Percentiles rank a stretch among this genome's conserved stretches.
Conservation (phyloP, 2,113 vertebrate genomes). For the Desmodus rotundus region DNA sequence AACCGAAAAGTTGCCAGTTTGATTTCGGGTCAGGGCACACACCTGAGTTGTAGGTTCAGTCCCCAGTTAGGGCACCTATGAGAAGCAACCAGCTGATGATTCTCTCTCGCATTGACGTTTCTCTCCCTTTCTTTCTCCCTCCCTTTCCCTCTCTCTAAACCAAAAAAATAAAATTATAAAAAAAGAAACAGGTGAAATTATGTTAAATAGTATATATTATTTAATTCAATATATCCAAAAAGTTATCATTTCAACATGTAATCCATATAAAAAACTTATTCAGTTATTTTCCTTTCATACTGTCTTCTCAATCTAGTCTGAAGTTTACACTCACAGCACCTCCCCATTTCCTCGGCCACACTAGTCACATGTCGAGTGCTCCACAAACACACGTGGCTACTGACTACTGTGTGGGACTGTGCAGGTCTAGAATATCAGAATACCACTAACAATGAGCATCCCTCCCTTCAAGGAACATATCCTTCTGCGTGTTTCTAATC, state of each 20-base stretch:
- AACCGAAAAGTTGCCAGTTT: no score
- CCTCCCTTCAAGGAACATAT: not conserved
- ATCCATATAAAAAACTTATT: not conserved
- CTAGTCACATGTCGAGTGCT: not conserved
- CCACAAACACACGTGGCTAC: not conserved
- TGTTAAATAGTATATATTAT: not conserved
- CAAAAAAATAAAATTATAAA: no score
- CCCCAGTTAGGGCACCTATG: no score
- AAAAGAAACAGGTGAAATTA: not conserved
- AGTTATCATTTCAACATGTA: not conserved
- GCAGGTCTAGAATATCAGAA: not conserved
- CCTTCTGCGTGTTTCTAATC: not conserved
- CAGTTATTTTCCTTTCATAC: not conserved
- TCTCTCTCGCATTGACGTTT: no score
- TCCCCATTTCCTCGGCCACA: not conserved
- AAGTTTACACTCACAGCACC: not conserved
- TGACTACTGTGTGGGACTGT: accelerated
- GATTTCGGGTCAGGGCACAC: no score
- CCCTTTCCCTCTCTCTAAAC: no score
- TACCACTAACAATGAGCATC: not conserved
- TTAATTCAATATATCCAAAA: not conserved
- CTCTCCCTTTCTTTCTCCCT: no score
- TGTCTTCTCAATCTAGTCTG: not conserved
- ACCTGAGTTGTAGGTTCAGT: no score
- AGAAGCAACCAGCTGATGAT: no score